Evolutionary conservation across 2,888 invertebrate genomes (phyloP).

Genomic region (Dexiosoma caninum): DNA sequence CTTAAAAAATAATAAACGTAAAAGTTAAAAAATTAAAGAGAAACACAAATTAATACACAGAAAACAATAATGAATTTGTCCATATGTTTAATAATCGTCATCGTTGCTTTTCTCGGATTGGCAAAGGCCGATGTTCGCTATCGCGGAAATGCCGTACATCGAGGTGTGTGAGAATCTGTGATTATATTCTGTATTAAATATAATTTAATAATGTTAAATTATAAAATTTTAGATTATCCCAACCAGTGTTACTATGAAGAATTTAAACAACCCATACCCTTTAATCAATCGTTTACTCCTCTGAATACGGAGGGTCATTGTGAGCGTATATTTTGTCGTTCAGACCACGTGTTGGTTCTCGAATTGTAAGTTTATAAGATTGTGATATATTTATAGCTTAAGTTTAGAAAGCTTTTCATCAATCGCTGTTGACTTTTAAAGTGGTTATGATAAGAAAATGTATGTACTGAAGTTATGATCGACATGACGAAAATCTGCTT

Average conservation of each 20-base stretch:
- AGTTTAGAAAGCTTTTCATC: too few species aligned
- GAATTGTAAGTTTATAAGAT: constrained; percentile 67
- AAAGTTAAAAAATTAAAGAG: neutral
- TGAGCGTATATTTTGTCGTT: constrained; percentile 70
- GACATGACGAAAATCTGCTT: too few species aligned
- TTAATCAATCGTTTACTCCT: constrained; percentile 71
- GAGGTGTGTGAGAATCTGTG: constrained; percentile 65
- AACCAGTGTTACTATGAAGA: constrained; percentile 74
- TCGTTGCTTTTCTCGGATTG: constrained; percentile 43
- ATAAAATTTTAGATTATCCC: constrained; percentile 68
- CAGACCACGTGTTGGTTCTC: constrained; percentile 71
- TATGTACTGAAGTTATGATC: too few species aligned
- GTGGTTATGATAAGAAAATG: too few species aligned
- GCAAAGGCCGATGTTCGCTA: constrained; percentile 69
- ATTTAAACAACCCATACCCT: constrained; percentile 71
- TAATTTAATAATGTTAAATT: neutral
- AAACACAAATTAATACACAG: neutral
- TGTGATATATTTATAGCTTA: too few species aligned
- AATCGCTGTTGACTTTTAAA: too few species aligned
- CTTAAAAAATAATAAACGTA: neutral
- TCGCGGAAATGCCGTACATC: constrained; percentile 72
- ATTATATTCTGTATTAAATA: neutral
- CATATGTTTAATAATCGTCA: constrained; percentile 47
- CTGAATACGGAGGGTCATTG: constrained; percentile 72
- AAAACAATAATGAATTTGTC: constrained; percentile 36